phyloP scores from a whole-genome alignment of 2,888 invertebrate species.

The Pandemis corylana region DNA sequence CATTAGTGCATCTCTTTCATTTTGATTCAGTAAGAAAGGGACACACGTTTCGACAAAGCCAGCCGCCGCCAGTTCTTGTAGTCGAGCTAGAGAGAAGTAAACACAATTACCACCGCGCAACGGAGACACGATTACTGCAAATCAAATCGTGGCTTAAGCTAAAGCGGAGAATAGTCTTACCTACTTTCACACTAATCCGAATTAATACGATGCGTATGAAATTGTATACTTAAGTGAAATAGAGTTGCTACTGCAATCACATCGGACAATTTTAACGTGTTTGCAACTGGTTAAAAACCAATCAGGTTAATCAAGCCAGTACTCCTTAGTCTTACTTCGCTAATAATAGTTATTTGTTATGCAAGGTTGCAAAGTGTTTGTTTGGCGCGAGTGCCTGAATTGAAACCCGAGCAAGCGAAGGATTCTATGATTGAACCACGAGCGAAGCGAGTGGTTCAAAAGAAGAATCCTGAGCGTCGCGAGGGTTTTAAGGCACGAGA shows the following conservation, averaged over 20 bases:
- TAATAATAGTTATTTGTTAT: too few relatives aligned
- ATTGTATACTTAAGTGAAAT: background rate
- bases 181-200: background rate
- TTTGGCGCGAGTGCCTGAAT: too few relatives aligned
- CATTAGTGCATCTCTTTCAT: background rate
- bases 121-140: slow-evolving; percentile 12
- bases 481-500: too few relatives aligned
- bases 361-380: too few relatives aligned
- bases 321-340: background rate
- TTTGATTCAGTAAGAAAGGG: background rate
- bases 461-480: too few relatives aligned
- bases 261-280: background rate
- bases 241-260: background rate
- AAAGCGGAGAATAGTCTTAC: background rate
- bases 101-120: slow-evolving; percentile 1
- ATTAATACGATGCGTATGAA: background rate
- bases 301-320: background rate
- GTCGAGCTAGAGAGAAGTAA: background rate
- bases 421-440: too few relatives aligned
- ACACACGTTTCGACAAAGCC: background rate
- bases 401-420: too few relatives aligned
- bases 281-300: background rate
- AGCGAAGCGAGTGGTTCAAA: too few relatives aligned
- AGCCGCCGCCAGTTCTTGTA: background rate
- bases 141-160: slow-evolving; percentile 2